Evolutionary conservation across 1,140 invertebrate species (phyloP).

Genomic region (Lethrus apterus): DNA sequence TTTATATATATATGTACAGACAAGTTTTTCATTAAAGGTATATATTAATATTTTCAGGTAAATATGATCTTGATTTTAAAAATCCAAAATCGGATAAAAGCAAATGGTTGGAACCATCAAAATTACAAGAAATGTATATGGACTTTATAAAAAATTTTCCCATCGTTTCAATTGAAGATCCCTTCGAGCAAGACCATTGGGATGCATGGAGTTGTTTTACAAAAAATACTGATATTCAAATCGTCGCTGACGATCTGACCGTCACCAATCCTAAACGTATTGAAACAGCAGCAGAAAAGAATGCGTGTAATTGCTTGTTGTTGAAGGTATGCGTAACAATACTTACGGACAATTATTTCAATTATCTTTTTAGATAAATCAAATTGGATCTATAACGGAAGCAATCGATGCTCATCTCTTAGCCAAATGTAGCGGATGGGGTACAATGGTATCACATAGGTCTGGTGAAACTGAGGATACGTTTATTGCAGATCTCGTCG

Average conservation of each 20-base stretch:
- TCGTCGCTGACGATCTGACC: conserved; percentile 95
- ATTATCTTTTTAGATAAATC: conserved; percentile 63
- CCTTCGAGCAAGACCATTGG: conserved; percentile 97
- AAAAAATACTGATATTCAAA: conserved; percentile 73
- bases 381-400: conserved; percentile 95
- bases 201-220: conserved; percentile 83
- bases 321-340: conserved; percentile 67
- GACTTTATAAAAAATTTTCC: conserved; percentile 91
- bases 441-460: conserved; percentile 93
- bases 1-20: too few relatives aligned
- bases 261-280: conserved; percentile 90
- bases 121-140: conserved; percentile 81
- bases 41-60: too few relatives aligned
- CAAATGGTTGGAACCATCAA: conserved; percentile 68
- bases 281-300: conserved; percentile 89
- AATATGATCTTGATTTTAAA: conserved; percentile 98
- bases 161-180: conserved; percentile 97
- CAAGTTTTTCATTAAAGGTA: conserved; percentile 12
- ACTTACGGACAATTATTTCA: not conserved
- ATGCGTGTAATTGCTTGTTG: conserved; percentile 93
- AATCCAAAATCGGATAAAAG: conserved; percentile 80
- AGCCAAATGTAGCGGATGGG: conserved; percentile 89
- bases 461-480: conserved; percentile 98
- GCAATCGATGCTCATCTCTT: conserved; percentile 88
- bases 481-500: conserved; percentile 95